Evolutionary conservation across 2,113 vertebrate species (phyloP).

Genomic region (Pseudorasbora parva): DNA sequence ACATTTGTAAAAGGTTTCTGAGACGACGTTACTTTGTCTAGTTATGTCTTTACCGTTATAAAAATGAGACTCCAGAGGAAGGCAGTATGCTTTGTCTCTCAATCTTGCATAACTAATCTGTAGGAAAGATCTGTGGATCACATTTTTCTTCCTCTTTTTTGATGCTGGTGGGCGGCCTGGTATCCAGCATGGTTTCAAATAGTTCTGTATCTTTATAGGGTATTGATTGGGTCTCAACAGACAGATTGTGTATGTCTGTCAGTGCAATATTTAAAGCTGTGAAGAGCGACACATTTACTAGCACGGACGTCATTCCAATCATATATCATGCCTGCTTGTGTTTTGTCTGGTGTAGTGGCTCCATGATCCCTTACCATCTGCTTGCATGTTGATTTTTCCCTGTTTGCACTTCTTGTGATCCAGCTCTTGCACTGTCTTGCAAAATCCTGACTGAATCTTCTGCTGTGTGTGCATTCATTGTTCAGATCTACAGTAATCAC

Average conservation of each 20-base stretch:
- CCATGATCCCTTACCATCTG: constrained; percentile 11
- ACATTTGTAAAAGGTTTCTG: neutral
- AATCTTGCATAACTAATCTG: neutral
- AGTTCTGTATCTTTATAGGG: neutral
- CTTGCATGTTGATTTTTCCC: constrained; percentile 24
- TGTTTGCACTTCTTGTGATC: constrained; percentile 3
- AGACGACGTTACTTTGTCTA: neutral
- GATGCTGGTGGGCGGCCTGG: constrained; percentile 20
- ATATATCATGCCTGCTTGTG: constrained; percentile 25
- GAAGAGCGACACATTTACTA: neutral
- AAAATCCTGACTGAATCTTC: constrained; percentile 3
- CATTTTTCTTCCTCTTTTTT: constrained; percentile 24
- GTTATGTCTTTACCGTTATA: neutral
- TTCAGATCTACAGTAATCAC: neutral
- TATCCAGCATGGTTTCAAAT: neutral
- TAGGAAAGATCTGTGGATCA: neutral
- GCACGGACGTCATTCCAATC: constrained; percentile 10
- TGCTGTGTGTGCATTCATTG: neutral
- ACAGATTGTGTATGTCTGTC: neutral
- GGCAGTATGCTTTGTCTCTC: constrained; percentile 16
- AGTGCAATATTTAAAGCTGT: neutral
- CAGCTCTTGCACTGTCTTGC: neutral
- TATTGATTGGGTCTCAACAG: neutral
- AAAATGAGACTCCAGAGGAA: neutral
- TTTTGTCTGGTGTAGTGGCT: constrained; percentile 34